These are phyloP conservation scores for Leptopilina drosophilae DNA, from an alignment of 2,888 invertebrate genomes.

Conservation along the genomic window DNA sequence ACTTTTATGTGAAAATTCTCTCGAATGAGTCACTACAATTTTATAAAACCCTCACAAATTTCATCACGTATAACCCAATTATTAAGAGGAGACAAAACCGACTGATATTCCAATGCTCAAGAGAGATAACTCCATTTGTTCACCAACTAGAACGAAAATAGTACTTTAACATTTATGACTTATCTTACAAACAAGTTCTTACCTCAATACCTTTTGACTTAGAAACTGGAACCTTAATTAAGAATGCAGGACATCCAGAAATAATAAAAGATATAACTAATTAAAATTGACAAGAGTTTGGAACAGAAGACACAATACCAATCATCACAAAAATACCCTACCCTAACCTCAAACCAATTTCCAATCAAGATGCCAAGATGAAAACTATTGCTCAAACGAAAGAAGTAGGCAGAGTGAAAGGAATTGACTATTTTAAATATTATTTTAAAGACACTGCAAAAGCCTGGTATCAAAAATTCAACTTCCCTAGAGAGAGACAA, in stretches of 20 bases:
- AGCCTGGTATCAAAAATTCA: slow-evolving; percentile 39
- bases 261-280: background rate
- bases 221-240: background rate
- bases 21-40: no score
- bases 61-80: no score
- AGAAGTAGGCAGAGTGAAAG: slow-evolving; percentile 24
- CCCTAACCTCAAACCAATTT: background rate
- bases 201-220: background rate
- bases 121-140: no score
- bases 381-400: slow-evolving; percentile 16
- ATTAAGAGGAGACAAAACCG: no score
- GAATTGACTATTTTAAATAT: slow-evolving; percentile 20
- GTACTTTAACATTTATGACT: background rate
- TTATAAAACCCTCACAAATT: no score
- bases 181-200: background rate
- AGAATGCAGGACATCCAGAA: background rate
- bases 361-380: background rate
- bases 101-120: no score
- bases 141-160: no score
- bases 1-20: no score
- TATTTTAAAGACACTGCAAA: slow-evolving; percentile 3
- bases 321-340: background rate
- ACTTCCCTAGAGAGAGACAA: slow-evolving; percentile 26
- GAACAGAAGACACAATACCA: background rate
- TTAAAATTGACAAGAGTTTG: background rate